phyloP scores from a whole-genome alignment of 2,113 vertebrate species.

The Oreochromis niloticus region DNA sequence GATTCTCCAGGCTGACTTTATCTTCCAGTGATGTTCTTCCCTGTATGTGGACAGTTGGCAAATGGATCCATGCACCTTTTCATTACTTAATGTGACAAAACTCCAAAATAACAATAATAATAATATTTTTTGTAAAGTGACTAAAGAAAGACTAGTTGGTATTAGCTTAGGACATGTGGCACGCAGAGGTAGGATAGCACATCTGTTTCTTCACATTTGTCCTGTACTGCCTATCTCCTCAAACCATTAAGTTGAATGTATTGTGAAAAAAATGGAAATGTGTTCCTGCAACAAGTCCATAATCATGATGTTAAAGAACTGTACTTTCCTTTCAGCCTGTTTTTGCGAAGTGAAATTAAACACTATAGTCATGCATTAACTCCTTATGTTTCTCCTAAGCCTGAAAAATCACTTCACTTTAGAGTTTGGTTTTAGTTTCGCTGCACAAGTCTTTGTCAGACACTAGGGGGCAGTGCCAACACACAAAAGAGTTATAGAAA shows the following conservation, averaged over 20 bases:
- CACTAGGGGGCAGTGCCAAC: constrained; percentile 34
- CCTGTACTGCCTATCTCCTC: background rate
- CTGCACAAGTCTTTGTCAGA: background rate
- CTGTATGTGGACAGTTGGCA: background rate
- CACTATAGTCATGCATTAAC: background rate
- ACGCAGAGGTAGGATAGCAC: constrained; percentile 10
- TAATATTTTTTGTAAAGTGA: background rate
- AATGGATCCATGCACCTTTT: background rate
- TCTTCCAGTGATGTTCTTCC: background rate
- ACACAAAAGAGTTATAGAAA: background rate
- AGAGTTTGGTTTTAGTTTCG: background rate
- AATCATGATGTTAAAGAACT: background rate
- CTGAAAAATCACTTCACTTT: background rate
- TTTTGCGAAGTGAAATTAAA: constrained; percentile 35
- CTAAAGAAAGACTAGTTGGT: background rate
- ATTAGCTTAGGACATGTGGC: constrained; percentile 20
- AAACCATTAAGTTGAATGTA: background rate
- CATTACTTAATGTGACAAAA: background rate
- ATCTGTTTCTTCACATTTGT: constrained; percentile 9
- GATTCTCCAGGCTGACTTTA: background rate
- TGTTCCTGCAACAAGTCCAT: background rate
- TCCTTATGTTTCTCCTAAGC: background rate
- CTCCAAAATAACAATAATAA: background rate
- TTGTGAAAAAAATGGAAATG: background rate
- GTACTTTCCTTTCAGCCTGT: constrained; percentile 2